Conservation (phyloP, 2,888 invertebrate species). For the Agonum fuliginosum region DNA sequence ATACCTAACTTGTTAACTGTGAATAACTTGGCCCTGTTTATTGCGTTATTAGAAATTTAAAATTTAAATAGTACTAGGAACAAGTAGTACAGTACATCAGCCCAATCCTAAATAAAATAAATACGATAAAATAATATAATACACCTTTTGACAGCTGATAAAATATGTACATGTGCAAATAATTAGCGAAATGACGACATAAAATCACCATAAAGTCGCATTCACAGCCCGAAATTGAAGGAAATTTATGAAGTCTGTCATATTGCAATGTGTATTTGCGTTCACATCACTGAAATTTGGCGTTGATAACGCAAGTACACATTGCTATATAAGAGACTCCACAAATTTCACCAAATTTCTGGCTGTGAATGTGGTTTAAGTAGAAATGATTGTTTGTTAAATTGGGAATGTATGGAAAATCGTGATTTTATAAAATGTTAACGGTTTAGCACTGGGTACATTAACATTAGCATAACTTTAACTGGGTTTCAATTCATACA, state of each 20-base stretch:
- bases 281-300: no score
- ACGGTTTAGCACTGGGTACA: conserved; percentile 27
- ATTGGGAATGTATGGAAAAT: conserved; percentile 25
- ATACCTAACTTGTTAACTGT: conserved; percentile 12
- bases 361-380: no score
- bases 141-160: conserved; percentile 27
- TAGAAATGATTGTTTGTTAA: conserved; percentile 10
- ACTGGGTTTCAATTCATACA: conserved; percentile 4
- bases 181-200: conserved; percentile 39
- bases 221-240: no score
- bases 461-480: conserved; percentile 12
- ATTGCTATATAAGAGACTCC: no score
- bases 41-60: conserved; percentile 32
- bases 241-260: no score
- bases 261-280: no score
- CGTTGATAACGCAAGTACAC: no score
- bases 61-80: conserved; percentile 54
- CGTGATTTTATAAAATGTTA: conserved; percentile 8
- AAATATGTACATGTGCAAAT: conserved; percentile 36
- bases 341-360: no score
- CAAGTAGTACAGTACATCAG: conserved; percentile 58
- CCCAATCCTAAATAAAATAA: conserved; percentile 46
- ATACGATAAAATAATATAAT: conserved; percentile 32
- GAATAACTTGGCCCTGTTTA: conserved; percentile 32
- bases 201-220: conserved; percentile 18